These are phyloP conservation scores for Acronicta leporina DNA, from an alignment of 2,888 invertebrate species.

Conservation along the genomic window DNA sequence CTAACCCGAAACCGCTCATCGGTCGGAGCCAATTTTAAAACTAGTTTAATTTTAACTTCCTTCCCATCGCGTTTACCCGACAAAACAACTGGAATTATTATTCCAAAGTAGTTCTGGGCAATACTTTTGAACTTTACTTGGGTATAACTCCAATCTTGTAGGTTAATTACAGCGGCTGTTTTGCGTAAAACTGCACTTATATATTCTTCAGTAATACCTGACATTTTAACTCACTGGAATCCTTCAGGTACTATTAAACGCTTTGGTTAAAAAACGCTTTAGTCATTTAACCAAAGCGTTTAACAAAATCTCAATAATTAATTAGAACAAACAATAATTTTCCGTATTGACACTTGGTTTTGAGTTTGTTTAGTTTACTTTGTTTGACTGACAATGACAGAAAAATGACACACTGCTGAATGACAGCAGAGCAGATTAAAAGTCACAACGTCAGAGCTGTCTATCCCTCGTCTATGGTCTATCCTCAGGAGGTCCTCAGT, in stretches of 20 bases:
- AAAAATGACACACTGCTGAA: too few relatives aligned
- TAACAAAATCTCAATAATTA: constrained; percentile 1
- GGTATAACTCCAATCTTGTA: constrained; percentile 62
- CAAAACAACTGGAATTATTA: constrained; percentile 74
- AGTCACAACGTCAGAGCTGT: too few relatives aligned
- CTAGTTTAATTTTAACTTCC: constrained; percentile 60
- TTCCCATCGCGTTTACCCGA: constrained; percentile 56
- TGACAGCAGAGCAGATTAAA: too few relatives aligned
- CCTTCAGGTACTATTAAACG: constrained; percentile 10
- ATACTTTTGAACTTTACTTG: constrained; percentile 68
- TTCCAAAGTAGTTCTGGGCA: constrained; percentile 83
- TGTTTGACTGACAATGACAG: too few relatives aligned
- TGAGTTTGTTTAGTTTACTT: too few relatives aligned
- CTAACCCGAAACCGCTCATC: constrained; percentile 79
- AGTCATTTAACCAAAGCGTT: constrained; percentile 12
- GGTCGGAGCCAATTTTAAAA: constrained; percentile 80
- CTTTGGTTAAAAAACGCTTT: constrained; percentile 19
- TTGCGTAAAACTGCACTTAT: constrained; percentile 54
- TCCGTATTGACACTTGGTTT: too few relatives aligned
- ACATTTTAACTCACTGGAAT: constrained; percentile 45
- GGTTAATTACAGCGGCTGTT: constrained; percentile 45
- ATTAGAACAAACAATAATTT: background rate
- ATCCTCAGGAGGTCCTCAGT: too few relatives aligned
- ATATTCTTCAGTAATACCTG: constrained; percentile 55
- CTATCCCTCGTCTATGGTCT: too few relatives aligned